These are phyloP conservation scores for Silurus lanzhouensis DNA, from an alignment of 2,797 vertebrate genomes.

Conservation along the genomic window DNA sequence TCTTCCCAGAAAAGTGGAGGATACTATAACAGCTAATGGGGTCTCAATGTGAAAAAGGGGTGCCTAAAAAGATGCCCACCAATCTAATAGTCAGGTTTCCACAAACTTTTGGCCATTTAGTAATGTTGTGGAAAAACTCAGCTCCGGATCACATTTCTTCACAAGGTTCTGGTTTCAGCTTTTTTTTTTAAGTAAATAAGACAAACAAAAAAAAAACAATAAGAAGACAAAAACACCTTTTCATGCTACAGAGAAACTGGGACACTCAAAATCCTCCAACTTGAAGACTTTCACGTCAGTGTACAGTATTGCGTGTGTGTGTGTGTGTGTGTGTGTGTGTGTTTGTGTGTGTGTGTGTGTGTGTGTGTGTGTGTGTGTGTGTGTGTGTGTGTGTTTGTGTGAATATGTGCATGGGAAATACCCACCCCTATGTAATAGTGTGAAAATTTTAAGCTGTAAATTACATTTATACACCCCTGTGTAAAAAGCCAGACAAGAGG, in stretches of 20 bases:
- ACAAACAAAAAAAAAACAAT: not conserved
- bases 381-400: slow-evolving; percentile 21
- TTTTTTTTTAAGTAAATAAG: not conserved
- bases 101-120: no score
- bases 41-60: no score
- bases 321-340: not conserved
- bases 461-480: slow-evolving; percentile 11
- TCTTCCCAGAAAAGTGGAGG: no score
- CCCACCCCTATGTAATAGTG: slow-evolving; percentile 6
- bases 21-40: no score
- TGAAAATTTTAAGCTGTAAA: slow-evolving; percentile 5
- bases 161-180: not conserved
- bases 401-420: not conserved
- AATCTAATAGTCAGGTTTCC: no score
- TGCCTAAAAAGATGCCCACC: no score
- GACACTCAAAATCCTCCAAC: not conserved
- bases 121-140: no score
- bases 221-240: not conserved
- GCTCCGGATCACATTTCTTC: not conserved
- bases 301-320: not conserved
- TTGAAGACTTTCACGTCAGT: not conserved
- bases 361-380: slow-evolving; percentile 23
- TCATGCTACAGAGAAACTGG: not conserved
- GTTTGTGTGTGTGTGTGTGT: slow-evolving; percentile 6
- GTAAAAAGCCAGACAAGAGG: slow-evolving; percentile 20